Evolutionary conservation across 2,888 invertebrate genomes (phyloP), one percentile per base, ranked within the genome.

Genomic region (Rhagonycha lutea): DNA sequence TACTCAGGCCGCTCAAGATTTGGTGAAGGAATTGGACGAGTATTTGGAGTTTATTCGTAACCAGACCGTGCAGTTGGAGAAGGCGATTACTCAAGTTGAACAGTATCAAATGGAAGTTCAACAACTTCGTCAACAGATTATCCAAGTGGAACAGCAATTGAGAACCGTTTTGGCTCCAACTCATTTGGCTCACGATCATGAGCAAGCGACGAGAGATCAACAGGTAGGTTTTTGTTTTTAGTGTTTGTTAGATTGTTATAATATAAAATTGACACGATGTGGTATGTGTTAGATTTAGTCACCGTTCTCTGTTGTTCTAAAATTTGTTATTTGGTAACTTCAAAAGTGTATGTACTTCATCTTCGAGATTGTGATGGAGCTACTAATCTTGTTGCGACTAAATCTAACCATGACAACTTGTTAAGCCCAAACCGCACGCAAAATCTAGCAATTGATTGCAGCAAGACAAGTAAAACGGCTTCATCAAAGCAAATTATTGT

Each of bases 91-190:
- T 80, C 97, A 97, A 88, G 93, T 97, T 83, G 97, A 97, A 86
- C 92, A 93, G 79, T 95, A 96, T 88, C 95, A 95, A 87, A 92
- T 94, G 86, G 96, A 97, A 89, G 94, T 97, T 86, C 95, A 95
- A 84, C 91, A 93, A 70, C 90, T 97, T 81, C 92, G 96, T 75
- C 94, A 95, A 84, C 94, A 95, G 87, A 93, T 96, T 84, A 92
- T 96, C 79, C 93, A 94, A 86, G 95, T 95, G 80, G 97, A 97
- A 88, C 96, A 96, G 87, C 94, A 95, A 86, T 90, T 97, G 85
- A 92, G 97, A 78, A 91, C 93, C 77, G 93, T 95, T 69, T 92
- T 95, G 87, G 94, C 95, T 85, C 96, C 96, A 77, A 94, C 94
- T 83, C 95, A 95, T 89, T 90, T 93, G 86, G 94, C 95, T 78